phyloP scores from a whole-genome alignment of 2,888 invertebrate genomes.

The Neoaliturus tenellus region DNA sequence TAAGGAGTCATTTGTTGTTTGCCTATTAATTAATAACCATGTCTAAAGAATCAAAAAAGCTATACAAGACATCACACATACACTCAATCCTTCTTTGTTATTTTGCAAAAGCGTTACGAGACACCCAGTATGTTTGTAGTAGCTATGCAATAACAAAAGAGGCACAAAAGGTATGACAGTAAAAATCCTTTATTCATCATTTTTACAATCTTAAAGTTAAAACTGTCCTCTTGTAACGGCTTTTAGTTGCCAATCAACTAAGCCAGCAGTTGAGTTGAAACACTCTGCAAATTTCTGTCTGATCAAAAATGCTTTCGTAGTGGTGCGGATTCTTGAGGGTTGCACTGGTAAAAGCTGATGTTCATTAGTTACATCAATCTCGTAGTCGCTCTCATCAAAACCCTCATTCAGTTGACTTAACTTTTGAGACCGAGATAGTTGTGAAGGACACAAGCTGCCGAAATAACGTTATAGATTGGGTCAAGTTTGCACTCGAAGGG shows the following conservation, averaged over 20 bases:
- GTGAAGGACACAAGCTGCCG: slow-evolving; percentile 33
- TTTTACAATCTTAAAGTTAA: not conserved
- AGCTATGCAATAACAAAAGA: not conserved
- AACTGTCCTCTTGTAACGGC: not conserved
- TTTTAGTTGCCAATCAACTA: not conserved
- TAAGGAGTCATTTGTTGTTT: too few relatives aligned
- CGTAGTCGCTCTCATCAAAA: not conserved
- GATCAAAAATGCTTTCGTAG: not conserved
- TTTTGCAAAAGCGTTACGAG: not conserved
- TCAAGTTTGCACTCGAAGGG: slow-evolving; percentile 15
- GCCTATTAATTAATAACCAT: too few relatives aligned
- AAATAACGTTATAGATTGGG: not conserved
- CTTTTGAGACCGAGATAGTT: slow-evolving; percentile 1
- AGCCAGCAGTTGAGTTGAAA: not conserved
- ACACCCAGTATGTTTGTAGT: not conserved
- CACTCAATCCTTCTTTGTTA: too few relatives aligned
- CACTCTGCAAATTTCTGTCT: not conserved
- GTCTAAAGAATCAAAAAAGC: too few relatives aligned
- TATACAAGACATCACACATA: too few relatives aligned
- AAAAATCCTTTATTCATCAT: not conserved
- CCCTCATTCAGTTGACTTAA: not conserved
- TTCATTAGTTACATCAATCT: not conserved
- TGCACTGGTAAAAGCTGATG: not conserved
- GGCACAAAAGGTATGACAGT: not conserved
- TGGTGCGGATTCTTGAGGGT: not conserved